These are phyloP conservation scores for Poeciliopsis presidionis DNA, from an alignment of 2,797 vertebrate genomes.

Conservation along the genomic window DNA sequence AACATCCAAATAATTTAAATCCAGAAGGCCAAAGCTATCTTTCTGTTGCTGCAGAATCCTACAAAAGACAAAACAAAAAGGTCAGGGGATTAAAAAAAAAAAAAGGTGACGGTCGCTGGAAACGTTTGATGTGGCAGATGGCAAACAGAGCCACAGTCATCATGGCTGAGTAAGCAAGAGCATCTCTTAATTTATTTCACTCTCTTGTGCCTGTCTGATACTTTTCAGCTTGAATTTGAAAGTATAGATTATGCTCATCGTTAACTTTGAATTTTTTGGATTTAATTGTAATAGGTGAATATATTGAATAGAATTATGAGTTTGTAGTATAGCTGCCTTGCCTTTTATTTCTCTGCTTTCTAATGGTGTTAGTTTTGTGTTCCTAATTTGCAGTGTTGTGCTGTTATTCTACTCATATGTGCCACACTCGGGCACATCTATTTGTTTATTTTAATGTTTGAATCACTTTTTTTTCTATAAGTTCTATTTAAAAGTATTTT, in stretches of 20 bases:
- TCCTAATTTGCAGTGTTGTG: neutral
- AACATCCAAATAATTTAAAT: slow-evolving; percentile 7
- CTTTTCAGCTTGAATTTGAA: neutral
- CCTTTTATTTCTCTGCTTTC: neutral
- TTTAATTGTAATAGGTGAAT: neutral
- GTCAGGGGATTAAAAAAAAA: neutral
- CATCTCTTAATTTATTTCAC: neutral
- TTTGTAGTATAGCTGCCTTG: neutral
- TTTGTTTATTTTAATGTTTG: neutral
- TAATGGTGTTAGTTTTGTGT: neutral
- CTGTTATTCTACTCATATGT: neutral
- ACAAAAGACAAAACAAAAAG: neutral
- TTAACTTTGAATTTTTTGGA: neutral
- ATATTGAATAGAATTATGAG: neutral
- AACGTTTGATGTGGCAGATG: slow-evolving; percentile 2
- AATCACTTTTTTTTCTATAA: neutral
- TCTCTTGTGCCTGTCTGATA: neutral
- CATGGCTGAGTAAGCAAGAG: slow-evolving; percentile 3
- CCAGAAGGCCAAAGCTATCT: neutral
- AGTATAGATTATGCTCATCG: neutral
- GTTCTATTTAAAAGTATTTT: neutral
- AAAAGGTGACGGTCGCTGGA: neutral
- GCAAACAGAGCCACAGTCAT: neutral
- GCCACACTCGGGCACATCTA: neutral
- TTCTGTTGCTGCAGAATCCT: neutral